Conservation (phyloP, 2,113 vertebrate species). For the Xiphophorus maculatus region DNA sequence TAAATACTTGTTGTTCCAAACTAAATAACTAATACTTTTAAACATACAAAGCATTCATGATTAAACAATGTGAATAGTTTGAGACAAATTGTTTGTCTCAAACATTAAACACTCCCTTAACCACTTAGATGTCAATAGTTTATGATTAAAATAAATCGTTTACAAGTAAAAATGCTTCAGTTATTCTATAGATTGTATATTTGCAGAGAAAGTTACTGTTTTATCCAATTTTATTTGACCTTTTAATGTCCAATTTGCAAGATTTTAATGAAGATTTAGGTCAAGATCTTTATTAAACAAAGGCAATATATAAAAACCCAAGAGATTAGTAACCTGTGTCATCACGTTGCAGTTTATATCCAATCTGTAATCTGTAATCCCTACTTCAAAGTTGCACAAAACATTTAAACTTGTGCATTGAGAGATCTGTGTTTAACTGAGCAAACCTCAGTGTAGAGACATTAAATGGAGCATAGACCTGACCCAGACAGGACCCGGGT, state of each 20-base stretch:
- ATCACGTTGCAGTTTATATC: neutral
- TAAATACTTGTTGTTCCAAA: too few relatives aligned
- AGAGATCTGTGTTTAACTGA: neutral
- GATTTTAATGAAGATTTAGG: neutral
- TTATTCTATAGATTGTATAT: neutral
- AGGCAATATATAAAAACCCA: neutral
- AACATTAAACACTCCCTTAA: too few relatives aligned
- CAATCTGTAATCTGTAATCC: neutral
- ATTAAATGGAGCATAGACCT: neutral
- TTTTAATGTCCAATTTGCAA: neutral
- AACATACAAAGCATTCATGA: neutral
- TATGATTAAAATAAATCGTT: neutral
- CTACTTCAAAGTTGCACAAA: neutral
- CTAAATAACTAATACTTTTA: too few relatives aligned
- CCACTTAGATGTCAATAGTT: neutral
- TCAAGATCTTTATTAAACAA: neutral
- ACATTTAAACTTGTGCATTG: too few relatives aligned
- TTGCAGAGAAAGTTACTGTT: neutral
- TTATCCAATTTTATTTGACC: neutral
- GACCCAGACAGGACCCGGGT: neutral
- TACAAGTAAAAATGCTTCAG: neutral
- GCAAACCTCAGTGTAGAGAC: neutral
- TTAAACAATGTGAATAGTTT: neutral
- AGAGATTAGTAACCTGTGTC: neutral
- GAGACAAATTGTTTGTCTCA: too few relatives aligned